A percentile compares a stretch with the other conserved stretches of the same genome.
These are phyloP conservation scores for Platorchestia sp. DNA, from an alignment of 1,140 invertebrate genomes.

Conservation along the genomic window DNA sequence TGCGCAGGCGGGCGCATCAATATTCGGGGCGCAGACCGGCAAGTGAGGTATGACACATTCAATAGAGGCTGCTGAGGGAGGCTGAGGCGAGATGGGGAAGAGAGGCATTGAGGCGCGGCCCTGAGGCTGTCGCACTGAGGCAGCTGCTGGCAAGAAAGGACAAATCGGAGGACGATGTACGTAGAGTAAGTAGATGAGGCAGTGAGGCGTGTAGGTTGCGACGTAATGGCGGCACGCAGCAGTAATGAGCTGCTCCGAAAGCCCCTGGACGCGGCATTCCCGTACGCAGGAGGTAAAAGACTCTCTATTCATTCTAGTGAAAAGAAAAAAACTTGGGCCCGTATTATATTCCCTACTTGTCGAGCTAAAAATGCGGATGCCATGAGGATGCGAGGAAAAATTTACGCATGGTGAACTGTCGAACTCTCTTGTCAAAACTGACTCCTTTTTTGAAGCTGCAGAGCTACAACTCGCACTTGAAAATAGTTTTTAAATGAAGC, in stretches of 20 bases:
- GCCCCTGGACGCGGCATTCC: too few relatives aligned
- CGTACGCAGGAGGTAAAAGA: too few relatives aligned
- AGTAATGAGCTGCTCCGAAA: too few relatives aligned
- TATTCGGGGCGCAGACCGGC: neutral
- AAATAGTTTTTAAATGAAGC: too few relatives aligned
- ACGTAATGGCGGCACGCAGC: too few relatives aligned
- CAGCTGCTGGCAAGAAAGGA: neutral
- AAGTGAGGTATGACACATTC: constrained; percentile 7
- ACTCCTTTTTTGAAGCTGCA: too few relatives aligned
- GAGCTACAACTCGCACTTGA: too few relatives aligned
- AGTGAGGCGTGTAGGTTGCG: neutral
- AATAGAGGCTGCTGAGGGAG: neutral
- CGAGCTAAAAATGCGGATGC: neutral
- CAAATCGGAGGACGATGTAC: neutral
- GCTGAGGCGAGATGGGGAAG: neutral
- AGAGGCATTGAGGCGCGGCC: neutral
- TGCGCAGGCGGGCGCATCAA: neutral
- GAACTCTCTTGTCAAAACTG: too few relatives aligned
- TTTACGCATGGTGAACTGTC: too few relatives aligned
- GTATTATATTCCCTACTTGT: neutral
- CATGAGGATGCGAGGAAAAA: too few relatives aligned
- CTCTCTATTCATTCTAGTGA: neutral
- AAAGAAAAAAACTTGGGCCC: neutral
- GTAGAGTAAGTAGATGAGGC: neutral
- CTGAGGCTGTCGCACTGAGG: too few relatives aligned